Conservation (phyloP, 2,113 vertebrate genomes). For the Petromus typicus region DNA sequence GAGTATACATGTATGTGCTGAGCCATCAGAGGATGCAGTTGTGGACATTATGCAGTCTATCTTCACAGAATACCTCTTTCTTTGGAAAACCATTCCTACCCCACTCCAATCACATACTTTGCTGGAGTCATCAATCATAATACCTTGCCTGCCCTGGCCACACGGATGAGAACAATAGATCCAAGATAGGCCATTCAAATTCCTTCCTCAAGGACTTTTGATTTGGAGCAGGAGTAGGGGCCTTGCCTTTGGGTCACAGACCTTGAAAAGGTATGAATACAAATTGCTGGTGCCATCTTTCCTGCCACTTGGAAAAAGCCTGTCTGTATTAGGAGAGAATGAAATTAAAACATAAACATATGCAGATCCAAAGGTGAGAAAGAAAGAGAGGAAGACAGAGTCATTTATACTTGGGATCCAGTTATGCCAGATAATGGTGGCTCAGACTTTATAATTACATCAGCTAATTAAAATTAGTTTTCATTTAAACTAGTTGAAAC, state of each 20-base stretch:
- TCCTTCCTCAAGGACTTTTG: constrained; percentile 73
- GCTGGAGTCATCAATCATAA: constrained; percentile 64
- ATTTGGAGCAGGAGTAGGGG: constrained; percentile 68
- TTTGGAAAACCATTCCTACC: constrained; percentile 47
- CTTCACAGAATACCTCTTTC: background rate
- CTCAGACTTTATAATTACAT: background rate
- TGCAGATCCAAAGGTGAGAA: constrained; percentile 4
- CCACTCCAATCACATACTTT: constrained; percentile 42
- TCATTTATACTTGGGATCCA: background rate
- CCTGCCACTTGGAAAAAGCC: constrained; percentile 67
- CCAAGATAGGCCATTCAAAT: constrained; percentile 70
- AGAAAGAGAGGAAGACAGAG: background rate
- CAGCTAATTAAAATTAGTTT: constrained; percentile 28
- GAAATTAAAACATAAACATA: constrained; percentile 61
- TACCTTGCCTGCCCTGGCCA: constrained; percentile 79
- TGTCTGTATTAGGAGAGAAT: constrained; percentile 69
- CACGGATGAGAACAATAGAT: constrained; percentile 64
- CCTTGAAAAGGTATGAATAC: constrained; percentile 67
- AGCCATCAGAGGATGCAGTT: background rate
- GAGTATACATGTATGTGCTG: background rate
- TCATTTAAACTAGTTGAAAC: constrained; percentile 26
- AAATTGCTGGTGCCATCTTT: constrained; percentile 68
- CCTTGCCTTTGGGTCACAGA: constrained; percentile 67
- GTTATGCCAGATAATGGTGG: background rate
- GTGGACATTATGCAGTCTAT: background rate